Evolutionary conservation across 2,797 vertebrate genomes (phyloP).

Genomic region (Balearica regulorum): DNA sequence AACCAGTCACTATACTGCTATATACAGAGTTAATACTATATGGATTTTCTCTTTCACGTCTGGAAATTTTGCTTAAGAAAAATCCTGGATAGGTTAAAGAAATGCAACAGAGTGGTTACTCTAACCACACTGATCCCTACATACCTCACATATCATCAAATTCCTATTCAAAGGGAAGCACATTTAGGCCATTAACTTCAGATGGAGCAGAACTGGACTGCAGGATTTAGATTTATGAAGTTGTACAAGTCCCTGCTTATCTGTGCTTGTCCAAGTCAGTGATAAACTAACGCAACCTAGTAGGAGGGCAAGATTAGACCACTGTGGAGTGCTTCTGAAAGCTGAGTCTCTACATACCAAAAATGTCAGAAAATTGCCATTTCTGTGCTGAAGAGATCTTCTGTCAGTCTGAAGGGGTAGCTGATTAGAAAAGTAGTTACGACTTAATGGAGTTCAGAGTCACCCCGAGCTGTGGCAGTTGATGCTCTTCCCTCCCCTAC

Average conservation of each 20-base stretch:
- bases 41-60: neutral
- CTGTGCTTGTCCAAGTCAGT: neutral
- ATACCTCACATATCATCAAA: neutral
- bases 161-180: neutral
- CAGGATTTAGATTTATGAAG: neutral
- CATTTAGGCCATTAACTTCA: neutral
- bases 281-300: neutral
- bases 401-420: neutral
- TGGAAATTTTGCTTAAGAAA: neutral
- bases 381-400: neutral
- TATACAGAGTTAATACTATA: neutral
- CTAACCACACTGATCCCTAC: neutral
- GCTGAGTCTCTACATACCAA: neutral
- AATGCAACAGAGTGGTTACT: neutral
- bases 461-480: neutral
- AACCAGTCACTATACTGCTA: neutral
- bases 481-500: neutral
- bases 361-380: neutral
- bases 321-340: neutral
- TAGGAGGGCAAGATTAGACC: neutral
- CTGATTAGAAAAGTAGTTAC: neutral
- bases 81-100: neutral
- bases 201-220: neutral
- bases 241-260: neutral
- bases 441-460: neutral